Conservation (phyloP, 2,113 vertebrate genomes). For the Albula goreensis region DNA sequence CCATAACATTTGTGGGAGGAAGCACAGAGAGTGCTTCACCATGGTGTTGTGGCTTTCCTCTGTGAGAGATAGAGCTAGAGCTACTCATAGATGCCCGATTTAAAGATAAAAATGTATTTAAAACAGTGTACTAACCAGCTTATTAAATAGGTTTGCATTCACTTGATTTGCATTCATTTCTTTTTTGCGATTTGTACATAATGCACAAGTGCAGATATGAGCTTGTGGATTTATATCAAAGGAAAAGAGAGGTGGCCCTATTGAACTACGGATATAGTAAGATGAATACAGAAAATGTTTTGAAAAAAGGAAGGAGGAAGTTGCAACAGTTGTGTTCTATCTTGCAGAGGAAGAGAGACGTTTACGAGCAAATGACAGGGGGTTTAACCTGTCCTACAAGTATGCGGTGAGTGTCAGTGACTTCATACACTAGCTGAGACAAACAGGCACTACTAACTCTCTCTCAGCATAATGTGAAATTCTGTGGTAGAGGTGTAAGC, state of each 20-base stretch:
- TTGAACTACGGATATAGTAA: too few species aligned
- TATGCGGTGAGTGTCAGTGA: slow-evolving; percentile 79
- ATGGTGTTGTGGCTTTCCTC: neutral
- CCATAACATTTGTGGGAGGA: neutral
- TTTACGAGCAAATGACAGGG: slow-evolving; percentile 83
- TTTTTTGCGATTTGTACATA: too few species aligned
- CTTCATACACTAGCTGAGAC: neutral
- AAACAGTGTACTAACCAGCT: too few species aligned
- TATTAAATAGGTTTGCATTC: too few species aligned
- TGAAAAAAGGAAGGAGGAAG: too few species aligned
- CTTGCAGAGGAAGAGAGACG: slow-evolving; percentile 75
- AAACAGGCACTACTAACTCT: neutral
- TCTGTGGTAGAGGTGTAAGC: neutral
- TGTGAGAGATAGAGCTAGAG: neutral
- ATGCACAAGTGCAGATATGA: too few species aligned
- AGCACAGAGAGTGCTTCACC: neutral
- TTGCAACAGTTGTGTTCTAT: neutral
- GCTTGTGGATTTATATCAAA: too few species aligned
- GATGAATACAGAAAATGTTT: too few species aligned
- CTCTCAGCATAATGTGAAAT: neutral
- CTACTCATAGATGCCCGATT: neutral
- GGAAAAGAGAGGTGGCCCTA: too few species aligned
- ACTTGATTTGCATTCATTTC: too few species aligned
- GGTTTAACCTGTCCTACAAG: slow-evolving; percentile 75
- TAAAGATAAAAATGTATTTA: neutral